Conservation (phyloP, 1,140 invertebrate species). For the Panulirus ornatus region DNA sequence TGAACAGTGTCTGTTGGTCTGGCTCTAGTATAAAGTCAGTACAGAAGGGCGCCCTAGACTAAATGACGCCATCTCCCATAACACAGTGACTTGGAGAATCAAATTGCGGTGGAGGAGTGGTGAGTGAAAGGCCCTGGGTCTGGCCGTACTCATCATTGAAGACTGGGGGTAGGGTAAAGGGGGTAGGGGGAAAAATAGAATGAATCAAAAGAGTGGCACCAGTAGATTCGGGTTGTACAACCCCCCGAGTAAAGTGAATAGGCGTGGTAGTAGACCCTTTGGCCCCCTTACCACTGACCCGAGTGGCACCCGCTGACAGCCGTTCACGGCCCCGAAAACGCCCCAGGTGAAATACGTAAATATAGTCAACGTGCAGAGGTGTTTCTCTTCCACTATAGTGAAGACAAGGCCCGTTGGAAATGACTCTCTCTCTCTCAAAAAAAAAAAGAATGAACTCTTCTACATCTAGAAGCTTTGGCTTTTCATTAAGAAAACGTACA, state of each 20-base stretch:
- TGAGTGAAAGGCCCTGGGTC: constrained; percentile 18
- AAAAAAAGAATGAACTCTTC: constrained; percentile 68
- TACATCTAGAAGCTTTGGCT: constrained; percentile 72
- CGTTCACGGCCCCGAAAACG: constrained; percentile 49
- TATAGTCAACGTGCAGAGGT: constrained; percentile 57
- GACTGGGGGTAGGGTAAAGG: too few species aligned
- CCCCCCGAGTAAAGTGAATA: constrained; percentile 35
- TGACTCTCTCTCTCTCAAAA: too few species aligned
- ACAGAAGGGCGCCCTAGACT: constrained; percentile 25
- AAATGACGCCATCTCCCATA: background rate
- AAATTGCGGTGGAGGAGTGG: background rate
- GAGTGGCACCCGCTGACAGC: constrained; percentile 33
- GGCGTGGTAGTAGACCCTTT: constrained; percentile 16
- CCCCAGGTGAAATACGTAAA: constrained; percentile 58
- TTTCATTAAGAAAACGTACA: constrained; percentile 74
- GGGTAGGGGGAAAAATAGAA: too few species aligned
- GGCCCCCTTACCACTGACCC: constrained; percentile 14
- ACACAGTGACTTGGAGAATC: background rate
- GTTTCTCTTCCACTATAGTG: constrained; percentile 72
- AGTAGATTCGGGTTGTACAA: constrained; percentile 24
- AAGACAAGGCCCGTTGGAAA: constrained; percentile 70
- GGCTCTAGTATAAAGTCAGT: constrained; percentile 30
- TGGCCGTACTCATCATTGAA: constrained; percentile 17
- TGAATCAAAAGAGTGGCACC: constrained; percentile 41
- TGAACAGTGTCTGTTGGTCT: constrained; percentile 30